Evolutionary conservation across 1,140 invertebrate genomes (phyloP), one percentile per base, ranked within the genome.

Genomic region (Ooceraea biroi): DNA sequence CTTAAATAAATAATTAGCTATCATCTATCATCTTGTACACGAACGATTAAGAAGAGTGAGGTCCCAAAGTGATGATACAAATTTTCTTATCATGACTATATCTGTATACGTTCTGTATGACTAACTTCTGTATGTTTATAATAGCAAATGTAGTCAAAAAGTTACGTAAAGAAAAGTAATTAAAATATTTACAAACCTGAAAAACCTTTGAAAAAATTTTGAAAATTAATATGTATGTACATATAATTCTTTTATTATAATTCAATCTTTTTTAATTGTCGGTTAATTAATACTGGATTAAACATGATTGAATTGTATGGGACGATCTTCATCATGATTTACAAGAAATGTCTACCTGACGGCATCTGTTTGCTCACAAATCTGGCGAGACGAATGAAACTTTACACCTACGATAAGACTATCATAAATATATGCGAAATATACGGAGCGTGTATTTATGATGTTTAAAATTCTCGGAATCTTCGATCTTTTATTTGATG

Each of bases 401-500:
- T 88, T 88, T 88, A 88, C 83, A 44, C 83, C 73, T 63, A 57
- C 17, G 87, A 88, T 88, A 88, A 88, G 76, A 46, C 10, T 12
- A 66, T 46, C 71, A 63, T 88, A 88, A 88, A 88, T 88, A 55
- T 25, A 77, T 48, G 7, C 27, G 4, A 2, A 71, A 71, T 71
- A 65, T 48, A 52, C 14, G 4, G n/a, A 0, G 76, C 12, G n/a
- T 30, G 52, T 17, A 27, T 7, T 36, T 36, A 7, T 36, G 36
- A 36, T 36, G 36, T 36, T 7, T 36, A 69, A 71, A 80, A 46
- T 80, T 80, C 65, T 69, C 55, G 63, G 36, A 78, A 78, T 44
- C 63, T 80, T 80, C 65, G 36, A 80, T 80, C 25, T 57, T 4
- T 11, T 22, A 8, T 80, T 80, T 22, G 65, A 77, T 36, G n/a